Evolutionary conservation across 2,888 invertebrate species (phyloP).

Genomic region (Pachycephus smyrnensis): DNA sequence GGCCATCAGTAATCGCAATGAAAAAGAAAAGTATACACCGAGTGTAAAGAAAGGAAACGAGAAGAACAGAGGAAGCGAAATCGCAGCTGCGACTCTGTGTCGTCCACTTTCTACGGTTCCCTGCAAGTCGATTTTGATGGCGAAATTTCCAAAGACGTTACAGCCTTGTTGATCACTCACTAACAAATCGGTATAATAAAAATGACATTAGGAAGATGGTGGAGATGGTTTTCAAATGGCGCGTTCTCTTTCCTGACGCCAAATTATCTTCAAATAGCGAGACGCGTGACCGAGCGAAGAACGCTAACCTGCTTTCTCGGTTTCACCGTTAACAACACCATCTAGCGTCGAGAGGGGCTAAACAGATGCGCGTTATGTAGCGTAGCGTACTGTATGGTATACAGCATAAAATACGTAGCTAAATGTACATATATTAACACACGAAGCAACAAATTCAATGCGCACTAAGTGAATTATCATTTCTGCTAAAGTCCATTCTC

Average conservation of each 20-base stretch:
- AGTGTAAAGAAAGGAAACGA: not conserved
- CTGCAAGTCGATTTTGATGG: not conserved
- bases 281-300: not conserved
- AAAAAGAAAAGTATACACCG: not conserved
- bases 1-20: not conserved
- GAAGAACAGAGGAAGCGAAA: not conserved
- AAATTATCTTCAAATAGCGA: not conserved
- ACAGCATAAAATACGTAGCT: not conserved
- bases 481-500: not conserved
- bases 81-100: not conserved
- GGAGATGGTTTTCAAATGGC: not conserved
- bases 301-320: conserved; percentile 1
- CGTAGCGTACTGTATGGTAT: not conserved
- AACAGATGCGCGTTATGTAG: not conserved
- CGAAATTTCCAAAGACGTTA: not conserved
- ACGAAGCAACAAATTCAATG: not conserved
- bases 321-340: not conserved
- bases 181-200: not conserved
- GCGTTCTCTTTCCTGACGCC: not conserved
- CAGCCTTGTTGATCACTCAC: not conserved
- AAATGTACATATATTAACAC: not conserved
- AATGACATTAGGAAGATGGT: not conserved
- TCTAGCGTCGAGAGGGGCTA: not conserved
- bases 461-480: not conserved
- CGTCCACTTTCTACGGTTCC: not conserved